Evolutionary conservation across 1,140 invertebrate genomes (phyloP).

Genomic region (Druon quercuslanigerum): DNA sequence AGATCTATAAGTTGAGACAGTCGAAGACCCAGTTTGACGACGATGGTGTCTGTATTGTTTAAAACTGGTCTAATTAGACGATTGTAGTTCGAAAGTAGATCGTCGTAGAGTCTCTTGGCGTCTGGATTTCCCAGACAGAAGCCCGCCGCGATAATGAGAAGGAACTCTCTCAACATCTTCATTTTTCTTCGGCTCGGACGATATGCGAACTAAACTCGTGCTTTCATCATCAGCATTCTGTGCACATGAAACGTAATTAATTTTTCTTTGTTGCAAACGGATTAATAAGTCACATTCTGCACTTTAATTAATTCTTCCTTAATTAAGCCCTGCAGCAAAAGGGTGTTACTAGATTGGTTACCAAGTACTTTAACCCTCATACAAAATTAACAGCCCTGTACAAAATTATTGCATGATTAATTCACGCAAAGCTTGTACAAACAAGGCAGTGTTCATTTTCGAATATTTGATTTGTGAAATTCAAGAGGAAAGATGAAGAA

Average conservation of each 20-base stretch:
- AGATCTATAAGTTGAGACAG: conserved; percentile 97
- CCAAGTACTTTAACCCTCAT: background rate
- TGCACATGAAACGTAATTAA: conserved; percentile 44
- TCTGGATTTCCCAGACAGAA: conserved; percentile 84
- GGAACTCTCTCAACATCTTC: conserved; percentile 57
- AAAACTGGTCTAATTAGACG: conserved; percentile 94
- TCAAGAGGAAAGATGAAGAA: too few species aligned
- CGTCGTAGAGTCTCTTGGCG: conserved; percentile 94
- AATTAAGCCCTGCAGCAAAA: conserved; percentile 28
- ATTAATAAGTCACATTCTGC: conserved; percentile 18
- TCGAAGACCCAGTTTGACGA: conserved; percentile 93
- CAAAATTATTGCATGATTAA: too few species aligned
- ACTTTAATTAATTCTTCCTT: conserved; percentile 46
- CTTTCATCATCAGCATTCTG: conserved; percentile 45
- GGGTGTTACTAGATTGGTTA: background rate
- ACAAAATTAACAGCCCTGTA: background rate
- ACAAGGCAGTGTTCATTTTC: too few species aligned
- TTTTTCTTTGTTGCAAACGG: conserved; percentile 36
- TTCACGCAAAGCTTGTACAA: too few species aligned
- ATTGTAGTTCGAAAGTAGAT: conserved; percentile 97
- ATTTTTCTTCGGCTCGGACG: conserved; percentile 35
- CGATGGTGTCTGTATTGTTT: conserved; percentile 94
- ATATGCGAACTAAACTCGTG: conserved; percentile 38
- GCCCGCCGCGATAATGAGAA: conserved; percentile 55
- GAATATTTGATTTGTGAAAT: too few species aligned